Percentiles rank a stretch among this genome's conserved stretches.
Evolutionary conservation across 2,797 vertebrate species (phyloP).

Genomic region (Galago senegalensis): DNA sequence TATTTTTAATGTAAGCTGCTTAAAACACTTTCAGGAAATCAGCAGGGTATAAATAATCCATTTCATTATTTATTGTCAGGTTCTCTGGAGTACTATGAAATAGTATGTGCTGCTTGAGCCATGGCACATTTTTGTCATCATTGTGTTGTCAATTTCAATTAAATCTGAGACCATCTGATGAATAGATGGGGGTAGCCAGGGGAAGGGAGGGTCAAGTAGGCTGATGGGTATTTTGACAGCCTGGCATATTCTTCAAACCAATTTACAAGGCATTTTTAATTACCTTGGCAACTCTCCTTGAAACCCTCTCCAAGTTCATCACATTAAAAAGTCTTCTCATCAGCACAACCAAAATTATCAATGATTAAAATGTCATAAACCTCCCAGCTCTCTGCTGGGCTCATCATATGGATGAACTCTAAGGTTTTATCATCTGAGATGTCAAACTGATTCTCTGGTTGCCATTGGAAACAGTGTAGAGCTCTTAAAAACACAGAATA

Average conservation of each 20-base stretch:
- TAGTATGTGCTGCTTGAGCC: background rate
- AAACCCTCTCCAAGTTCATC: constrained; percentile 53
- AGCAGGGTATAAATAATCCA: background rate
- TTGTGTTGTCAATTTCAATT: constrained; percentile 71
- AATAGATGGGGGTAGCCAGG: background rate
- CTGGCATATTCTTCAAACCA: constrained; percentile 56
- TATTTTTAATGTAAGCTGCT: background rate
- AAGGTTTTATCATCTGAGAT: constrained; percentile 68
- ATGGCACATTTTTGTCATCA: constrained; percentile 7
- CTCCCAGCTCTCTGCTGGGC: constrained; percentile 36
- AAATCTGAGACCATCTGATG: constrained; percentile 48
- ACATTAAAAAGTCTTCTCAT: constrained; percentile 78
- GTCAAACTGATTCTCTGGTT: constrained; percentile 73
- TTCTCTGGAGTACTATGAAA: background rate
- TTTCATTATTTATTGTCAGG: background rate
- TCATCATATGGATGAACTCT: constrained; percentile 62
- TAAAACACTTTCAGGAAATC: background rate
- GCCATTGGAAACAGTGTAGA: constrained; percentile 70
- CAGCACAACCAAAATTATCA: constrained; percentile 75
- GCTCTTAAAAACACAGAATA: constrained; percentile 63
- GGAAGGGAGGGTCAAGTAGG: constrained; percentile 47
- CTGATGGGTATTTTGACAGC: constrained; percentile 52
- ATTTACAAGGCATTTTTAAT: constrained; percentile 73
- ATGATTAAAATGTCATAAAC: constrained; percentile 79
- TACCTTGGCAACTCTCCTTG: constrained; percentile 65